A percentile compares a stretch with the other conserved stretches of the same genome.
phyloP scores from a whole-genome alignment of 2,797 vertebrate species.

The Clarias fuscus region DNA sequence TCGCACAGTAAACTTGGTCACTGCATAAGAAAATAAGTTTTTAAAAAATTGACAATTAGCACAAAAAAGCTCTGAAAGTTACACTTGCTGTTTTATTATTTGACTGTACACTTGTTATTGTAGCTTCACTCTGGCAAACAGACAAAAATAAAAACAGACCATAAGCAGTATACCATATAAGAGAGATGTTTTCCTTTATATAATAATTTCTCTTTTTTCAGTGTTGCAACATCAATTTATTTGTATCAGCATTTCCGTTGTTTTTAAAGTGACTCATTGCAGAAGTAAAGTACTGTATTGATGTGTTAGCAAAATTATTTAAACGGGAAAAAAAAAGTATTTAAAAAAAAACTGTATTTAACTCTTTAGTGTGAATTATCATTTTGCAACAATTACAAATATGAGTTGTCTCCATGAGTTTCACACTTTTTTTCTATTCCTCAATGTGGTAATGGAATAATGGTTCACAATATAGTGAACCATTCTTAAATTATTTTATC shows the following conservation, averaged over 20 bases:
- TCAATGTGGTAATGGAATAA: background rate
- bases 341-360: background rate
- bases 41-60: background rate
- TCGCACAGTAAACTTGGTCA: constrained; percentile 27
- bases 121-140: too few relatives aligned
- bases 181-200: too few relatives aligned
- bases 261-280: background rate
- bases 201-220: background rate
- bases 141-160: background rate
- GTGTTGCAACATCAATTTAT: background rate
- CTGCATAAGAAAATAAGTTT: constrained; percentile 18
- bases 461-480: background rate
- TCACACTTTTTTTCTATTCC: background rate
- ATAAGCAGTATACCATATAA: too few relatives aligned
- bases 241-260: background rate
- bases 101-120: too few relatives aligned
- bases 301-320: background rate
- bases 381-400: background rate
- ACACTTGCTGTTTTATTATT: too few relatives aligned
- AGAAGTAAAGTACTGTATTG: background rate
- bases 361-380: background rate
- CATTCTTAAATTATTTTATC: background rate
- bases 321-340: too few relatives aligned
- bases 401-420: background rate
- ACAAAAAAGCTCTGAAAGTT: background rate